Base-by-base conservation (phyloP, 2,113 vertebrate genomes). In the Lucifuga dentata region DNA sequence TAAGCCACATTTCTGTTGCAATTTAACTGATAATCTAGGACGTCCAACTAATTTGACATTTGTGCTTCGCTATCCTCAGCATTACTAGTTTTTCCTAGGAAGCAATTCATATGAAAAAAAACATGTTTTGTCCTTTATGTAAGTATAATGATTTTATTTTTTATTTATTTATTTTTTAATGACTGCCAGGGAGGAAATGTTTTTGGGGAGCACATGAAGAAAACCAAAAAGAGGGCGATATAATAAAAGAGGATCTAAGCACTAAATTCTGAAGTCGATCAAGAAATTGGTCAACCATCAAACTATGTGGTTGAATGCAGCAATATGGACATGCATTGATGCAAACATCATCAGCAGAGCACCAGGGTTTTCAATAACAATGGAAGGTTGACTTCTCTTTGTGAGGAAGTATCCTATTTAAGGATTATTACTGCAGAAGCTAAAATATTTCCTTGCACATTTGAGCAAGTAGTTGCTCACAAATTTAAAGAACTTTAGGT, bases 91-190 rank as follows among this genome's bases (percentile, higher is more conserved):
- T 81, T 85, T 87, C 32, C 59, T 26, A 48, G 29, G 66, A 77
- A 69, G 79, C 78, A 81, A 73, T 74, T 65, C 52, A 64, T 67
- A 76, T 80, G 80, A 73, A 73, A 66, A 78, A 72, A 32, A 61
- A 33, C 44, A 69, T 81, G 73, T 55, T 68, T 75, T 84, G 82
- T 78, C 78, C 68, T 90, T 83, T 89, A 83, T 91, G 74, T 57
- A 62, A 57, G 64, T 80, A 83, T 76, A 78, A 83, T 82, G 55
- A 19, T 5, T 13, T 72, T 83, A 74, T 85, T 83, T 75, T n/a
- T n/a, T n/a, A n/a, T n/a, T n/a, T n/a, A n/a, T n/a, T n/a, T n/a
- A n/a, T n/a, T n/a, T n/a, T n/a, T n/a, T n/a, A n/a, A 74, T 79
- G 79, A 12, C 60, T 78, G 29, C 41, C 40, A 50, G 78, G 43